These are phyloP conservation scores for Luperina nickerlii DNA, from an alignment of 2,888 invertebrate genomes.

Conservation along the genomic window DNA sequence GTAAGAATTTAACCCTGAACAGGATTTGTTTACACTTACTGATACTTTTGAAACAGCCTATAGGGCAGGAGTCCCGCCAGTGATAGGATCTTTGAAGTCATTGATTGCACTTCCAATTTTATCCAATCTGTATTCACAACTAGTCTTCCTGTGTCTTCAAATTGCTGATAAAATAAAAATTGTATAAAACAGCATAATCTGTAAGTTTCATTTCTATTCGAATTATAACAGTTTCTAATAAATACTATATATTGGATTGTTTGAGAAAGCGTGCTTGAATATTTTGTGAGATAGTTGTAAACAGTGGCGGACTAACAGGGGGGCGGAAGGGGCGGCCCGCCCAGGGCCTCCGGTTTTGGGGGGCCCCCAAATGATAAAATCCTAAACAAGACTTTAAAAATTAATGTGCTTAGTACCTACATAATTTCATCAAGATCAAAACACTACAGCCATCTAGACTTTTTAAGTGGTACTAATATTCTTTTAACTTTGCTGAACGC, in stretches of 20 bases:
- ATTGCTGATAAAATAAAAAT: slow-evolving; percentile 40
- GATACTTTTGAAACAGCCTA: neutral
- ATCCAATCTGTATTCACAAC: slow-evolving; percentile 35
- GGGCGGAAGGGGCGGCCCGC: no score
- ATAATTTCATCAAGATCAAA: no score
- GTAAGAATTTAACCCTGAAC: neutral
- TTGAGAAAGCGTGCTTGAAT: slow-evolving; percentile 24
- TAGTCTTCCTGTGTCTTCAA: slow-evolving; percentile 52
- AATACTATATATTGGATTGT: slow-evolving; percentile 16
- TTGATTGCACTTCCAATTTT: slow-evolving; percentile 34
- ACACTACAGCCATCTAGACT: no score
- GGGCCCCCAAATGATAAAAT: no score
- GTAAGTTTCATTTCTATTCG: slow-evolving; percentile 48
- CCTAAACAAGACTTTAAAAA: no score
- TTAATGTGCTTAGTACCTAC: no score
- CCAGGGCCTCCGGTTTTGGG: no score
- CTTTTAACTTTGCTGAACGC: no score
- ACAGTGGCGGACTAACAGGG: no score
- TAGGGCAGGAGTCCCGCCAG: neutral
- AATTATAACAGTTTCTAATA: slow-evolving; percentile 25
- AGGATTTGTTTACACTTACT: neutral
- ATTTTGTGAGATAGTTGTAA: slow-evolving; percentile 12
- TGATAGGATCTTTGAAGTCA: slow-evolving; percentile 1
- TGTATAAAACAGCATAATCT: slow-evolving; percentile 39
- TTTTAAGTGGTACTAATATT: no score